Evolutionary conservation across 2,113 vertebrate species (phyloP).

Genomic region (Phylloscopus trochilus): DNA sequence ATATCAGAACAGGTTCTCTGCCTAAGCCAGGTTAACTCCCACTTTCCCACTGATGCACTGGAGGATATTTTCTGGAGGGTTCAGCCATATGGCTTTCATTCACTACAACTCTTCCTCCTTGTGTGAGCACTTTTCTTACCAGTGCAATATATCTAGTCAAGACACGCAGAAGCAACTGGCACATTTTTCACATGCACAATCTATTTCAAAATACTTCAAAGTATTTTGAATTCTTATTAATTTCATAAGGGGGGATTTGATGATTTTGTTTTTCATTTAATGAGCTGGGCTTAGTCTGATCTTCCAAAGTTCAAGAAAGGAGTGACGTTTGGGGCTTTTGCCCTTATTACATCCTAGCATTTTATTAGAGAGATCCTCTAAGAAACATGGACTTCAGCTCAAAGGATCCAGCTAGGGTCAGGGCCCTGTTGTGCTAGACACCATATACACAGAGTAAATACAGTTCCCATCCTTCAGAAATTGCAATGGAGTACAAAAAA

Average conservation of each 20-base stretch:
- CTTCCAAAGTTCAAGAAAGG: not conserved
- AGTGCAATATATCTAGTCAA: not conserved
- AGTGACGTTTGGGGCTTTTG: not conserved
- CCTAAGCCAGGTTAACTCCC: slow-evolving; percentile 35
- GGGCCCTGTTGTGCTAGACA: not conserved
- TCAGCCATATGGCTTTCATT: not conserved
- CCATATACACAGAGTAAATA: not conserved
- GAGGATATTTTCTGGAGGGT: slow-evolving; percentile 21
- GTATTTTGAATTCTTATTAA: not conserved
- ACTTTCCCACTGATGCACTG: not conserved
- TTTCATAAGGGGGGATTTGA: not conserved
- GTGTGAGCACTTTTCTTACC: not conserved
- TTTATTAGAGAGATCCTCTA: not conserved
- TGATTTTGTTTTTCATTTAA: not conserved
- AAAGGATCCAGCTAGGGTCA: not conserved
- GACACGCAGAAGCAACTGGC: not conserved
- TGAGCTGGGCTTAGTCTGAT: not conserved
- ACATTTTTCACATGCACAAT: not conserved
- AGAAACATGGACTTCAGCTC: not conserved
- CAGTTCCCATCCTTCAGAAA: not conserved
- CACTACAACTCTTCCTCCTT: not conserved
- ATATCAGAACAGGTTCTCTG: not conserved
- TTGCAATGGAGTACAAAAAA: not conserved
- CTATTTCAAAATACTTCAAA: not conserved
- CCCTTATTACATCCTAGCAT: not conserved